These are phyloP conservation scores for Pseudopleuronectes americanus DNA, from an alignment of 2,797 vertebrate genomes.

Conservation along the genomic window DNA sequence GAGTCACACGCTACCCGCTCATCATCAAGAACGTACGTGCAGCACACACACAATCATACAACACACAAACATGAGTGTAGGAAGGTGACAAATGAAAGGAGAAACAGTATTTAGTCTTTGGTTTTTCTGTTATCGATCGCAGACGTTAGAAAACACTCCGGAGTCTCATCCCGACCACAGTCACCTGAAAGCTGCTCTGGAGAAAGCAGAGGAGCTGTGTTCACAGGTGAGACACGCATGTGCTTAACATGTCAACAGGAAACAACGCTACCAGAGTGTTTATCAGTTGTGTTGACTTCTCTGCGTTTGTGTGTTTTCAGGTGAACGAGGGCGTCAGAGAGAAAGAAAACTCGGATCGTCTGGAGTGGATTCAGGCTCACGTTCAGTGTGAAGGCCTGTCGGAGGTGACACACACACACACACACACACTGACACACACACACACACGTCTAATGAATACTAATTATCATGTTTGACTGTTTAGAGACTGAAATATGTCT, in stretches of 20 bases:
- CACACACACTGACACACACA: not conserved
- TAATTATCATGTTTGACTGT: not conserved
- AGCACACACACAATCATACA: not conserved
- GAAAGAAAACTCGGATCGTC: slow-evolving; percentile 97
- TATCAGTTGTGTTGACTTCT: not conserved
- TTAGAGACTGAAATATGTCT: not conserved
- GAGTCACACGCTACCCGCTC: slow-evolving; percentile 96
- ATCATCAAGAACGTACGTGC: slow-evolving; percentile 96
- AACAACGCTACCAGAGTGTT: no score
- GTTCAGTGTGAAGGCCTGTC: slow-evolving; percentile 97
- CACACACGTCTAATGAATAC: not conserved
- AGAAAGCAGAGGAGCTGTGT: slow-evolving; percentile 97
- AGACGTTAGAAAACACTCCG: slow-evolving; percentile 97
- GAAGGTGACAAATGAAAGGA: no score
- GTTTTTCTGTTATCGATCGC: not conserved
- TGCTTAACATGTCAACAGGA: no score
- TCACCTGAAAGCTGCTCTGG: slow-evolving; percentile 93
- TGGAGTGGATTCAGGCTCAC: slow-evolving; percentile 98
- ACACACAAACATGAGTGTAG: not conserved
- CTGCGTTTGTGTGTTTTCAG: slow-evolving; percentile 60
- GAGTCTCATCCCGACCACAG: slow-evolving; percentile 97
- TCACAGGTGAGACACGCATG: slow-evolving; percentile 78
- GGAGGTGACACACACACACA: slow-evolving; percentile 84
- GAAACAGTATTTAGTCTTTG: no score
- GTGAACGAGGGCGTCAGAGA: slow-evolving; percentile 98